Evolutionary conservation across 2,888 invertebrate species (phyloP), one percentile per base, ranked within the genome.

Genomic region (Diplazon laetatorius): DNA sequence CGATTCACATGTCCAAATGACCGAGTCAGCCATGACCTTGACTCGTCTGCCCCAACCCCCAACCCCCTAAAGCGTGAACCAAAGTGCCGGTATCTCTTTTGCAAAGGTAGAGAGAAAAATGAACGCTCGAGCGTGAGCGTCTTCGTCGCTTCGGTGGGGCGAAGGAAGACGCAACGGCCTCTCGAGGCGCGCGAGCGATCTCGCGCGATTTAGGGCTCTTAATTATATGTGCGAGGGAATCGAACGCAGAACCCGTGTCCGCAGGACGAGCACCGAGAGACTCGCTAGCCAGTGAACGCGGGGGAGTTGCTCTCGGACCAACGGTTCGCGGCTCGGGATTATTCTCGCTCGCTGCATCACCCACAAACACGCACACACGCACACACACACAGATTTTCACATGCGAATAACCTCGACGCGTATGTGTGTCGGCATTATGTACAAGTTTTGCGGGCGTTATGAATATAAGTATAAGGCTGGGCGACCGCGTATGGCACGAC

Each of bases 181-280:
- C 59, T 65, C 57, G 59, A 86, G 85, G 84, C 83, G 85, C 84
- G 86, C 85, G 86, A 89, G 86, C 85, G 86, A 89, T 87, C 87
- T 85, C 85, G 84, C 87, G 87, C 88, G 88, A 89, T 89, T 89
- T 89, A 89, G 89, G 87, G 85, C 87, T 88, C 88, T 88, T 87
- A 89, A 89, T 89, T 89, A 89, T 87, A 89, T 83, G 86, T 87
- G 87, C 84, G 85, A 81, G n/a, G 87, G 80, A 85, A 85, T 80
- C 84, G 84, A 85, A 83, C 82, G 83, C 78, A 81, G 83, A 81
- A 75, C 75, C 68, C 76, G 78, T 63, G 80, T 83, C 82, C 83
- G 78, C n/a, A 83, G 71, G 59, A 18, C 14, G 30, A 30, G 55
- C 44, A 42, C 25, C 37, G 37, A 5, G 59, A 9, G 30, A 55